These are phyloP conservation scores for Thomomys bottae DNA, from an alignment of 2,113 vertebrate genomes.

Conservation along the genomic window DNA sequence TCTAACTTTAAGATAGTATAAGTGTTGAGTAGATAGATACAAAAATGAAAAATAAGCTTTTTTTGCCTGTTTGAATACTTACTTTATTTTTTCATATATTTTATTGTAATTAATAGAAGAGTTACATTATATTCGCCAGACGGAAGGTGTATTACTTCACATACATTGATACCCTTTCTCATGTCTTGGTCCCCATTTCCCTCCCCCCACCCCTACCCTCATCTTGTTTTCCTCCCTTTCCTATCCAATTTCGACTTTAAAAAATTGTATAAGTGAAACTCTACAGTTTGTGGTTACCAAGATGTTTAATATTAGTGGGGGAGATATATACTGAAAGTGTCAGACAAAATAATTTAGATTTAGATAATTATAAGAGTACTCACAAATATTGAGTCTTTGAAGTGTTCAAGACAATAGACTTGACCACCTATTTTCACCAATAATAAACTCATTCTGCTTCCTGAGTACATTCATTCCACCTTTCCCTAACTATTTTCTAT, in stretches of 20 bases:
- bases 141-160: too few species aligned
- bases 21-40: neutral
- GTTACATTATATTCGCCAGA: too few species aligned
- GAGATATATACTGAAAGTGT: neutral
- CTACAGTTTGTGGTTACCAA: neutral
- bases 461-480: neutral
- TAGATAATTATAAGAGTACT: constrained; percentile 40
- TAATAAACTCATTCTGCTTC: constrained; percentile 15
- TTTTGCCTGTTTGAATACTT: too few species aligned
- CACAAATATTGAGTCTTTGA: constrained; percentile 24
- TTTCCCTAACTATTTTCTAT: constrained; percentile 8
- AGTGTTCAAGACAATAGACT: neutral
- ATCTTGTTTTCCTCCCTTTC: too few species aligned
- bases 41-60: neutral
- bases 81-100: too few species aligned
- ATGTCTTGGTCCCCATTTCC: too few species aligned
- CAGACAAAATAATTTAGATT: neutral
- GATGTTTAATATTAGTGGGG: neutral
- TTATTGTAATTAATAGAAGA: too few species aligned
- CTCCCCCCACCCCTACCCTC: too few species aligned
- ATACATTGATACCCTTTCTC: too few species aligned
- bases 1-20: neutral
- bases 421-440: constrained; percentile 34
- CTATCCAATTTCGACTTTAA: too few species aligned
- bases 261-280: constrained; percentile 17